Evolutionary conservation across 2,888 invertebrate genomes (phyloP), one percentile per base, ranked within the genome.

Genomic region (Netelia inedita): DNA sequence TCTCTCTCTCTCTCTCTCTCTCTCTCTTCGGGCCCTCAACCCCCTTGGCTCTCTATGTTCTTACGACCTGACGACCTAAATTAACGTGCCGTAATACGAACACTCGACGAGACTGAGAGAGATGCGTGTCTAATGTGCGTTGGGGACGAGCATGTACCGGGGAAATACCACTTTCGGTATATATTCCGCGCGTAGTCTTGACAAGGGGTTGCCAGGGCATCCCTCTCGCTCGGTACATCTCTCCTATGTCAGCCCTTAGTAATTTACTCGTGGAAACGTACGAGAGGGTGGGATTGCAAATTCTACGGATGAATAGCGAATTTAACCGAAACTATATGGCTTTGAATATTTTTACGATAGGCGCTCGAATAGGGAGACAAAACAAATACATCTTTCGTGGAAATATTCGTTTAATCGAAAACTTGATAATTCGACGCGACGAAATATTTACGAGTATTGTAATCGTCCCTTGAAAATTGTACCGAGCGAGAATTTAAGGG

Each of bases 31-130:
- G 10, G 46, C 14, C 11, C 14, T 46, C 41, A 43, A 28, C 23
- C 61, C 79, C 41, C 55, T 59, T 41, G 10, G 61, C 61, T 81
- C 21, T 78, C 28, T 79, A 23, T 66, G 69, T 75, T 69, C 55
- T 63, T 65, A 75, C 74, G 81, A 75, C 81, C 81, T 71, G 63
- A 69, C 81, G 81, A 81, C 81, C 81, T 81, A 81, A 81, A 81
- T 81, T 81, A 81, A 81, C 69, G 75, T 69, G 63, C 63, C 55
- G 74, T 81, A 81, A 81, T 81, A 75, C 75, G 75, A 81, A 69
- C 68, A 69, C 81, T 75, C 81, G 69, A 69, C 63, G 74, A 75
- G 63, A 68, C 14, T 71, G 69, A 57, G 19, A 19, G 19, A 57
- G 57, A 79, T 71, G 79, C 79, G 81, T 81, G 74, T 69, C 81